Conservation (phyloP, 2,113 vertebrate genomes). For the Nothoprocta pentlandii region DNA sequence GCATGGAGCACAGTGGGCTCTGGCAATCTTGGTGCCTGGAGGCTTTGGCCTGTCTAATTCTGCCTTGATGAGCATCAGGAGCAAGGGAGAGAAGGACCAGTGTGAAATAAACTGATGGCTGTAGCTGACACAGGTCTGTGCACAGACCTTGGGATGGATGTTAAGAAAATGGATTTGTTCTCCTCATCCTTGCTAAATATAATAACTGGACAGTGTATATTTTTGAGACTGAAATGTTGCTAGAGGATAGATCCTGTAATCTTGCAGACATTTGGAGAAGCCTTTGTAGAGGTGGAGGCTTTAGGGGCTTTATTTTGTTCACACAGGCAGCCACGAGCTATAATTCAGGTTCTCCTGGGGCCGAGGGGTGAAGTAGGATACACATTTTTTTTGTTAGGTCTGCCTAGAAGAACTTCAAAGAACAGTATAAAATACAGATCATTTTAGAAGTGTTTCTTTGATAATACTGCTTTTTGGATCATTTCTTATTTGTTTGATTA, state of each 20-base stretch:
- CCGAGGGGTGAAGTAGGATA: neutral
- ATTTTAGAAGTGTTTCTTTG: constrained; percentile 31
- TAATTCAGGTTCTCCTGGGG: neutral
- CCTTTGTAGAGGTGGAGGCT: neutral
- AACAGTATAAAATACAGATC: neutral
- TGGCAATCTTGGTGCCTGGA: neutral
- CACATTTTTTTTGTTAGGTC: neutral
- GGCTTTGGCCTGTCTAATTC: neutral
- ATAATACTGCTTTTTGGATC: constrained; percentile 14
- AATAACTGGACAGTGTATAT: neutral
- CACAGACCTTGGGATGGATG: neutral
- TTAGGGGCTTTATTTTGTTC: neutral
- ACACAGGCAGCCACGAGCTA: neutral
- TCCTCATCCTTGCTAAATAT: neutral
- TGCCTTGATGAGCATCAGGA: neutral
- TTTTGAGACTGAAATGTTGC: neutral
- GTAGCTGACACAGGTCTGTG: neutral
- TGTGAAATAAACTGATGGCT: neutral
- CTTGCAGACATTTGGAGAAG: neutral
- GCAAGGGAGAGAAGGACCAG: neutral
- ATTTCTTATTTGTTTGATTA: neutral
- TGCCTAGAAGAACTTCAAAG: constrained; percentile 48
- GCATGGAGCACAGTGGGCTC: neutral
- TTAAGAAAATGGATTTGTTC: neutral
- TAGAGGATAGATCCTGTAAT: neutral